Evolutionary conservation across 2,797 vertebrate species (phyloP).

Genomic region (Enteromius viviparus): DNA sequence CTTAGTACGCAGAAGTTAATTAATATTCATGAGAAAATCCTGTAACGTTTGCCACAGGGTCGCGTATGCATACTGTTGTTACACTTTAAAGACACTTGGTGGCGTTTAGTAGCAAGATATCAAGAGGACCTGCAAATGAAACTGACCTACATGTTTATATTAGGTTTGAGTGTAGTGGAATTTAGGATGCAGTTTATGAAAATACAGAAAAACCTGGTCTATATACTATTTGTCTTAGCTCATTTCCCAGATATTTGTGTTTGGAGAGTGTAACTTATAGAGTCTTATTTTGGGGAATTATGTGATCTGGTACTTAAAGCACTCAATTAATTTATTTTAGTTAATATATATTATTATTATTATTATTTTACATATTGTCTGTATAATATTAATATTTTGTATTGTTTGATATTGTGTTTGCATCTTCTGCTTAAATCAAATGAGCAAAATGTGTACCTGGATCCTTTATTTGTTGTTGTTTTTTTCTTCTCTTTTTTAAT

Average conservation of each 20-base stretch:
- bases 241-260: not conserved
- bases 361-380: not conserved
- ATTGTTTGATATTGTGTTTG: not conserved
- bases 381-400: not conserved
- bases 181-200: not conserved
- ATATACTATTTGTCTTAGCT: not conserved
- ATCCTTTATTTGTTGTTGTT: no score
- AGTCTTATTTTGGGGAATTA: not conserved
- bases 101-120: constrained; percentile 2
- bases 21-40: constrained; percentile 4
- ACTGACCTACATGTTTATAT: not conserved
- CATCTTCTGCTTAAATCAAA: not conserved
- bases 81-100: not conserved
- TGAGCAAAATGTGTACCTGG: no score
- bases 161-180: not conserved
- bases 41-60: not conserved
- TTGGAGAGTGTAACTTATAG: not conserved
- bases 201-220: not conserved
- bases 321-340: not conserved
- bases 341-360: no score
- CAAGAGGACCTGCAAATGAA: not conserved
- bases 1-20: not conserved
- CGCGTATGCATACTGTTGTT: not conserved
- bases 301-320: not conserved
- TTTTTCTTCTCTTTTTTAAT: no score